phyloP scores from a whole-genome alignment of 2,888 invertebrate genomes.

The Cryptosula pallasiana region DNA sequence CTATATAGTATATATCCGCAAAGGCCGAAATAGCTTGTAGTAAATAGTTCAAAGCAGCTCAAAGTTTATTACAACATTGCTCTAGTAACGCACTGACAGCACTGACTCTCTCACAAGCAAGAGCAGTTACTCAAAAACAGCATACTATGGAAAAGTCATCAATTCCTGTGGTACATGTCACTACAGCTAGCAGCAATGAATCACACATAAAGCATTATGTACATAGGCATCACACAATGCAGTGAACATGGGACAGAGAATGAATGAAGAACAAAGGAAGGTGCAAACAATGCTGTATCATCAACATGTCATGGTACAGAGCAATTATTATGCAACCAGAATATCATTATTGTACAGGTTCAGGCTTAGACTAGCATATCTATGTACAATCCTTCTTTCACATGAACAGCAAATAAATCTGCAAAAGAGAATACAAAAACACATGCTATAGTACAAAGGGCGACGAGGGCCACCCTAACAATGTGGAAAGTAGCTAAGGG shows the following conservation, averaged over 20 bases:
- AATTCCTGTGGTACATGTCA: no score
- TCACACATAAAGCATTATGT: no score
- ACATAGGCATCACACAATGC: not conserved
- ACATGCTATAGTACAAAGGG: conserved; percentile 16
- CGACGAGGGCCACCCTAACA: not conserved
- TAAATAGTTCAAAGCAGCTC: no score
- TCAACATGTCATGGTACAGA: not conserved
- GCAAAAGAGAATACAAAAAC: conserved; percentile 20
- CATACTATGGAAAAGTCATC: no score
- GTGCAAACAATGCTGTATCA: not conserved
- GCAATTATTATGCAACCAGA: conserved; percentile 22
- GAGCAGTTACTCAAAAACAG: no score
- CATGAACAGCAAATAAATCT: conserved; percentile 14
- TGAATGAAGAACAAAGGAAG: not conserved
- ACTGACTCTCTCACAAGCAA: no score
- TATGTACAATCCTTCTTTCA: conserved; percentile 13
- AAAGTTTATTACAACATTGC: no score
- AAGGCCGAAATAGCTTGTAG: no score
- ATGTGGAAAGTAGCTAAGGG: not conserved
- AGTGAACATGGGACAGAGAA: not conserved
- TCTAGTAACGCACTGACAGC: no score
- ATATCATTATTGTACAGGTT: not conserved
- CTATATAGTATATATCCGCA: no score
- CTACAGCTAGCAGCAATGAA: no score
- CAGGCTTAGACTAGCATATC: not conserved